These are phyloP conservation scores for Tenthredo scrophulariae DNA, from an alignment of 2,888 invertebrate species.

Conservation along the genomic window DNA sequence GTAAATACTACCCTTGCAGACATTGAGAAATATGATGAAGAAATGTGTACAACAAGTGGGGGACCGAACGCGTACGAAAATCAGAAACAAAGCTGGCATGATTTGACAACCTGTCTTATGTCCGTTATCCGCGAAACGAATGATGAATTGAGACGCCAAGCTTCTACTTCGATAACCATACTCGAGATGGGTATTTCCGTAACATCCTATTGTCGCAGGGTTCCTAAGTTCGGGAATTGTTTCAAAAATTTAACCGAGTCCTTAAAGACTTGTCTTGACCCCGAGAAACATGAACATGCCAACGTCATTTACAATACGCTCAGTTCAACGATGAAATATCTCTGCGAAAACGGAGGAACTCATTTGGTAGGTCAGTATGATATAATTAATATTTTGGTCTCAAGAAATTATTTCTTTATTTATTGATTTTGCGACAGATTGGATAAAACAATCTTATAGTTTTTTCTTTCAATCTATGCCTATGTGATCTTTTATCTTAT, in stretches of 20 bases:
- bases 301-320: neutral
- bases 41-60: neutral
- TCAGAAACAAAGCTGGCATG: neutral
- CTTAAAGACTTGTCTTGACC: neutral
- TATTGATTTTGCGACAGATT: neutral
- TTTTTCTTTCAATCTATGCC: neutral
- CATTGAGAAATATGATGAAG: neutral
- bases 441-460: neutral
- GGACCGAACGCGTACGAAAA: slow-evolving; percentile 5
- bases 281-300: neutral
- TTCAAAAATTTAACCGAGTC: neutral
- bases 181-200: too few species aligned
- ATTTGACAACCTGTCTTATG: neutral
- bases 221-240: neutral
- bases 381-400: neutral
- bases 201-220: neutral
- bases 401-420: neutral
- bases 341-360: neutral
- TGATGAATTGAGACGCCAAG: too few species aligned
- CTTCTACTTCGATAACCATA: too few species aligned
- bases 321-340: neutral
- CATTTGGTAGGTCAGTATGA: neutral
- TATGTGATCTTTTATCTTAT: neutral
- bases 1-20: neutral
- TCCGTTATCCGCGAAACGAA: neutral